Conservation (phyloP, 2,888 invertebrate species). For the Crossocerus cetratus region DNA sequence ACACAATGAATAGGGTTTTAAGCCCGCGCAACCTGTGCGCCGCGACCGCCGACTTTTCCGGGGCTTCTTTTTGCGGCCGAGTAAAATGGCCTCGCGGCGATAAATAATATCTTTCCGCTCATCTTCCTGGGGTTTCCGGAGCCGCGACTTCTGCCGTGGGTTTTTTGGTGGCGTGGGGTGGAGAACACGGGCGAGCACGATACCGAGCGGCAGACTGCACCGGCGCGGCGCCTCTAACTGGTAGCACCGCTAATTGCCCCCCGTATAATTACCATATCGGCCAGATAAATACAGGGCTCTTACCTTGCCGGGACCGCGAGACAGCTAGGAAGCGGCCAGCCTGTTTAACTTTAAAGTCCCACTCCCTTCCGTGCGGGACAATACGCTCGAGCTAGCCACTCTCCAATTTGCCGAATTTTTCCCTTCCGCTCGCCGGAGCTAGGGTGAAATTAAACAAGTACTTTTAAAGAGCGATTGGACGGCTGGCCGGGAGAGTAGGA, state of each 20-base stretch:
- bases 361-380: conserved; percentile 7
- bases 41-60: no score
- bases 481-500: not conserved
- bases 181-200: conserved; percentile 20
- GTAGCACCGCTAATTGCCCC: conserved; percentile 64
- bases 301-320: conserved; percentile 44
- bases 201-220: conserved; percentile 28
- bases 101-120: conserved; percentile 54
- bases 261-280: conserved; percentile 67
- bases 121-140: conserved; percentile 29
- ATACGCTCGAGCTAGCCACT: not conserved
- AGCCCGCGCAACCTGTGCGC: no score
- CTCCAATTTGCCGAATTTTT: conserved; percentile 24
- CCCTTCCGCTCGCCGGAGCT: not conserved
- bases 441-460: not conserved
- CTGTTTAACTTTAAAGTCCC: conserved; percentile 35
- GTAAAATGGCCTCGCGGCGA: conserved; percentile 25
- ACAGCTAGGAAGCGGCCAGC: conserved; percentile 23
- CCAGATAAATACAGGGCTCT: conserved; percentile 64
- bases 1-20: no score
- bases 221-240: conserved; percentile 53
- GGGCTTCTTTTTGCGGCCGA: conserved; percentile 1
- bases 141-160: conserved; percentile 21
- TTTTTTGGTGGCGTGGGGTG: no score
- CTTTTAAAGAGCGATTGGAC: not conserved